Percentiles rank a stretch among this genome's conserved stretches.
Conservation (phyloP, 2,888 invertebrate genomes). For the Metalampra italica region DNA sequence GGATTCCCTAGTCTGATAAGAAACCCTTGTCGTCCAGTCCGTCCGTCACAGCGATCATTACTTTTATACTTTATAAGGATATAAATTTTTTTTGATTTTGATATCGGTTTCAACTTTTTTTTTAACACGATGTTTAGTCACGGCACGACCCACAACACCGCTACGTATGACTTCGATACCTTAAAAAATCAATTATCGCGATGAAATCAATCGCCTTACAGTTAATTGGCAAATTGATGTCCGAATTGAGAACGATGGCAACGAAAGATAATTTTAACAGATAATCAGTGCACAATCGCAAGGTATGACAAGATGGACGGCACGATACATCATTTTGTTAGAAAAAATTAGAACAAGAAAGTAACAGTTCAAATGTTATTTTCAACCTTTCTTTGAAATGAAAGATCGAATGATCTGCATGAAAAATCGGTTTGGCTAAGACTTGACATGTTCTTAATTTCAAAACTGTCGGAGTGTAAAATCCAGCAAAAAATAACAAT, state of each 20-base stretch:
- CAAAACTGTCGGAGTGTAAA: neutral
- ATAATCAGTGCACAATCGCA: neutral
- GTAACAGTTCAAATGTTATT: neutral
- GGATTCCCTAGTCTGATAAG: no score
- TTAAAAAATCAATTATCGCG: constrained; percentile 44
- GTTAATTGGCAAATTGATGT: neutral
- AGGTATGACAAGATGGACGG: neutral
- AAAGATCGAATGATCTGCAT: neutral
- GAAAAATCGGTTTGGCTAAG: neutral
- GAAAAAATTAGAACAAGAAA: neutral
- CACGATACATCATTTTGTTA: neutral
- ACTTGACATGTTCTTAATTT: neutral
- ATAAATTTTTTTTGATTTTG: no score
- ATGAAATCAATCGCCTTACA: constrained; percentile 18
- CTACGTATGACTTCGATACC: constrained; percentile 8
- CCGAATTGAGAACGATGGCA: neutral
- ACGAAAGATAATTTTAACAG: neutral
- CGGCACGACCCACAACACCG: constrained; percentile 47
- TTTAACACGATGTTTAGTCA: no score
- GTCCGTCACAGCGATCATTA: no score
- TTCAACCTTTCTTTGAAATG: neutral
- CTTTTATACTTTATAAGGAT: no score
- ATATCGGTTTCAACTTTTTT: no score
- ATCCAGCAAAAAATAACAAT: neutral
- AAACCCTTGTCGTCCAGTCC: no score